Evolutionary conservation across 2,888 invertebrate genomes (phyloP), one percentile per base, ranked within the genome.

Genomic region (Rhamphomyia laevipes): DNA sequence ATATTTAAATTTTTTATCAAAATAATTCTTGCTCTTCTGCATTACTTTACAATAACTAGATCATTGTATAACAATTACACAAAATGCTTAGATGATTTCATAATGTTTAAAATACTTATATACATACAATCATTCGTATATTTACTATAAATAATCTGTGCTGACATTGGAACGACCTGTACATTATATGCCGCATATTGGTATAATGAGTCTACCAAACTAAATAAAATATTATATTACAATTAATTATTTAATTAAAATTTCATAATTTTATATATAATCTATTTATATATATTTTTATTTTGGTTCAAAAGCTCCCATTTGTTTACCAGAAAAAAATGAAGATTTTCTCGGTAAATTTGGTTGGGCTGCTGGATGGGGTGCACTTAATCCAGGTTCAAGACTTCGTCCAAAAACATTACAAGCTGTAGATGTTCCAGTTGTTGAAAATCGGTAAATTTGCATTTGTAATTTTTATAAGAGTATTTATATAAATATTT

Each of bases 341-440:
- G 86, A 89, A 43, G 89, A 87, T 66, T 92, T 90, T 72, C 74
- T 91, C 43, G 92, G 92, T 2, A 88, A 90, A 66, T 89, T 85
- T 59, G 92, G 90, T 23, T 91, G 91, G 81, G 91, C 90, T 7
- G 91, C 91, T 0, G 91, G 92, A 23, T 93, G 93, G 93, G 93
- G 92, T 13, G 92, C 93, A 0, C 72, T 92, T 10, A 80, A 80
- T 64, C 80, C 81, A 57, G 92, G 92, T 46, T 92, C 92, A 0
- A 75, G 92, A 56, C 70, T 92, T 48, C 77, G 92, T 7, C 92
- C 93, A 2, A 86, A 92, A 62, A 92, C 91, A 0, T 73, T 93
- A 47, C 92, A 93, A 68, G 87, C 90, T 0, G 91, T 92, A 11
- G 89, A 90, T 62, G 92, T 93, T 54, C 93, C 92, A 0, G 90